Evolutionary conservation across 30 jellyfish, hydroid and myxozoan species (phyloP).

Genomic region (Aurelia sp.): DNA sequence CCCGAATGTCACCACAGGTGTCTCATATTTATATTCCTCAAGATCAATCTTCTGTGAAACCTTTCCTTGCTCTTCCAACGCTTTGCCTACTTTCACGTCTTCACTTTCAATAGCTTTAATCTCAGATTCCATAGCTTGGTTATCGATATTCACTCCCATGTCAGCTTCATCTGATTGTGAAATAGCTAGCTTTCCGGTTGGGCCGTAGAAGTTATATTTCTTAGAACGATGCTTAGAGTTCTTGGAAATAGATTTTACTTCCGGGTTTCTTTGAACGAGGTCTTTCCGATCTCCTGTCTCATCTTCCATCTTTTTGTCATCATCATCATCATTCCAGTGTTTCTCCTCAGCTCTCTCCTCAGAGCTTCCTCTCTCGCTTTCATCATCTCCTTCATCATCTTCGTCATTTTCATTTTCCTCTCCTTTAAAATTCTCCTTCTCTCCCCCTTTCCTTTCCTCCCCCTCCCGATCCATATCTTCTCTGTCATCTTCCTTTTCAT

Average conservation of each 20-base stretch:
- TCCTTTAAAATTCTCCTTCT: conserved; percentile 7
- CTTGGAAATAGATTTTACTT: background rate
- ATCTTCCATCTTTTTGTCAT: conserved; percentile 30
- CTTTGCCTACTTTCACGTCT: conserved; percentile 45
- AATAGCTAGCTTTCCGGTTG: conserved; percentile 26
- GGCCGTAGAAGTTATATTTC: conserved; percentile 41
- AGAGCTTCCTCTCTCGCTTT: conserved; percentile 12
- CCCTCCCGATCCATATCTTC: conserved; percentile 25
- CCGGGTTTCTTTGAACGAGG: conserved; percentile 2
- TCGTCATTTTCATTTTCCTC: conserved; percentile 22
- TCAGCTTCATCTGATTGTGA: conserved; percentile 63
- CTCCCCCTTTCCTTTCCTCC: conserved; percentile 6
- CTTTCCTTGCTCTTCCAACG: conserved; percentile 23
- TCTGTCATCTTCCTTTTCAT: conserved; percentile 4
- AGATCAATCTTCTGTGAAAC: conserved; percentile 1
- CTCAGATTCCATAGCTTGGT: conserved; percentile 72
- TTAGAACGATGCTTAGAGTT: conserved; percentile 1
- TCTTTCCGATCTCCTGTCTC: conserved; percentile 56
- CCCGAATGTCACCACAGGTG: conserved; percentile 8
- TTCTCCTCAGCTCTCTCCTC: conserved; percentile 7
- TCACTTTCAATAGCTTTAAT: conserved; percentile 49
- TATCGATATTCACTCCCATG: conserved; percentile 61
- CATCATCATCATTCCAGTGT: background rate
- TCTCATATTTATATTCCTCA: conserved; percentile 56
- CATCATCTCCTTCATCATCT: conserved; percentile 35